Evolutionary conservation across 2,113 vertebrate genomes (phyloP), one percentile per base, ranked within the genome.

Genomic region (Gavialis gangeticus): DNA sequence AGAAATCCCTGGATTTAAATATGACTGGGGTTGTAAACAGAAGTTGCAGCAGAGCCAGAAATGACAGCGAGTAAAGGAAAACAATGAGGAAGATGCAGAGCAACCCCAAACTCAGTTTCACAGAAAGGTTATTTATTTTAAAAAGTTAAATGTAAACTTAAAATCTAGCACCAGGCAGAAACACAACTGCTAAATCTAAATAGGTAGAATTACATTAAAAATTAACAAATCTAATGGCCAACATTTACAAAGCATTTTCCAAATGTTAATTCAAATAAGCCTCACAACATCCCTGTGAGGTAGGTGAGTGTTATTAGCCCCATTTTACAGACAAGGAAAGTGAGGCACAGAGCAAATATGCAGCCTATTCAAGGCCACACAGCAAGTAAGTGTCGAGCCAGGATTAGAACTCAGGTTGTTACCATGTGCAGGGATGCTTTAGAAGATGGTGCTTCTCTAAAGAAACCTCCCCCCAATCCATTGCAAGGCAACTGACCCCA

Each of bases 241-340:
- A 2, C 54, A 60, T 87, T 96, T 87, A 84, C 75, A 88, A 95
- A 94, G 80, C 64, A 88, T 88, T 94, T 94, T 95, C 95, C 75
- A 96, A 97, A 66, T 54, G 58, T 67, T 0, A 77, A 54, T 83
- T 67, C 46, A 82, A 86, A 86, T 76, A 91, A 71, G 71, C 60
- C 88, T 94, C 94, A 97, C 94, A 96, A 81, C 34, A 91, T 46
- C 60, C 59, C 85, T 97, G 94, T 95, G 94, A 97, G 88, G 91
- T 91, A 94, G 64, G 60, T 92, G 83, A 91, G 79, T 81, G 84
- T n/a, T 89, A 77, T 82, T 92, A 96, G 84, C 93, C 91, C 63
- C 93, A 56, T 85, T 90, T 93, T 91, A 95, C 91, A 95, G 89
- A 92, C 81, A 89, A 34, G 73, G 16, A 94, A 93, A 95, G 80